phyloP scores from a whole-genome alignment of 2,888 invertebrate species.

The Himalopsyche kuldschensis region DNA sequence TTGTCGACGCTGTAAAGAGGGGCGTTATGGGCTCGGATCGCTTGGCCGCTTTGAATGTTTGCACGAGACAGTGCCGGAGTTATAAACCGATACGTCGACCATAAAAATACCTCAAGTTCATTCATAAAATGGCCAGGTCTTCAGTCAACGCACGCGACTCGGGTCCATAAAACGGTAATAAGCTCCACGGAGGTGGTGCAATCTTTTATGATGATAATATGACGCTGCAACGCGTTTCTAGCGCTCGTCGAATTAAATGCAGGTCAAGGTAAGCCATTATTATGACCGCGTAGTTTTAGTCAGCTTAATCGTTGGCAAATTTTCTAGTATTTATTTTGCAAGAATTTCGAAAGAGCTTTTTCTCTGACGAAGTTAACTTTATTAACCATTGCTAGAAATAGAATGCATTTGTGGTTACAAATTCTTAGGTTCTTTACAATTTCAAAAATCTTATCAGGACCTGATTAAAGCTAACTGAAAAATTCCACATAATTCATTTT shows the following conservation, averaged over 20 bases:
- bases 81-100: conserved; percentile 22
- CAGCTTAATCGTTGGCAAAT: too few species aligned
- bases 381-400: too few species aligned
- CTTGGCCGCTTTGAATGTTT: neutral
- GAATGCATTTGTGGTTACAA: too few species aligned
- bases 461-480: too few species aligned
- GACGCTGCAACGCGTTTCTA: neutral
- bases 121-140: conserved; percentile 33
- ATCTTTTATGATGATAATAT: neutral
- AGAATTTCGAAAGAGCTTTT: too few species aligned
- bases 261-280: neutral
- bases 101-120: conserved; percentile 37
- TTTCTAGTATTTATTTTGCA: too few species aligned
- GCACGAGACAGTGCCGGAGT: neutral
- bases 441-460: too few species aligned
- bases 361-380: too few species aligned
- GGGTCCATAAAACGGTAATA: conserved; percentile 22
- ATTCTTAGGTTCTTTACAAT: too few species aligned
- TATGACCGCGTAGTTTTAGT: too few species aligned
- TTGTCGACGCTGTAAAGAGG: neutral
- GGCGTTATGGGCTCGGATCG: neutral
- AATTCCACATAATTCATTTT: too few species aligned
- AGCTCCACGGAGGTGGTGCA: neutral
- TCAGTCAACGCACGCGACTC: conserved; percentile 26
- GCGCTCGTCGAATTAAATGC: neutral